These are phyloP conservation scores for Lepilemur ruficaudatus DNA, from an alignment of 2,797 vertebrate species.

Conservation along the genomic window DNA sequence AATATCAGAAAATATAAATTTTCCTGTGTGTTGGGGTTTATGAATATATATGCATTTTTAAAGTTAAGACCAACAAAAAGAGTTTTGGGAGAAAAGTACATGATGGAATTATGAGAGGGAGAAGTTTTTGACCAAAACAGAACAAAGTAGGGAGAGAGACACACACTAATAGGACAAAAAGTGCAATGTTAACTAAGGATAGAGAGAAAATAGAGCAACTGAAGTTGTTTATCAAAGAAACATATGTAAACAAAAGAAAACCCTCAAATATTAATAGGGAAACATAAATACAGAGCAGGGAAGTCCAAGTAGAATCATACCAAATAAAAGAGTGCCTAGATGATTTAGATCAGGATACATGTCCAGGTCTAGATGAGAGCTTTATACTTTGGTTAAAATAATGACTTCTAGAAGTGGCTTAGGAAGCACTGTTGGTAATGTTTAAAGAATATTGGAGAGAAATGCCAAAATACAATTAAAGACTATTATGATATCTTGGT, in stretches of 20 bases:
- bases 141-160: background rate
- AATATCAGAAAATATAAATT: background rate
- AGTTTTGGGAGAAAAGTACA: background rate
- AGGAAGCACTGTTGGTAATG: background rate
- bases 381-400: background rate
- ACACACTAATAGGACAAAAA: background rate
- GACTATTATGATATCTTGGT: background rate
- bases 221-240: background rate
- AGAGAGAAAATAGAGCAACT: background rate
- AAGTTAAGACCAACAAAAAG: background rate
- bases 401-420: background rate
- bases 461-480: background rate
- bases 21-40: background rate
- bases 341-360: background rate
- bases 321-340: background rate
- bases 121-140: background rate
- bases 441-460: background rate
- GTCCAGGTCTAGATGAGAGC: background rate
- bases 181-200: background rate
- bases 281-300: background rate
- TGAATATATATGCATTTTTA: background rate
- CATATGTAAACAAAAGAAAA: background rate
- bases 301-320: background rate
- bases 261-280: constrained; percentile 1
- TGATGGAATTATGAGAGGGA: background rate